Conservation (phyloP, 2,888 invertebrate species). For the Cosmorhoe ocellata region DNA sequence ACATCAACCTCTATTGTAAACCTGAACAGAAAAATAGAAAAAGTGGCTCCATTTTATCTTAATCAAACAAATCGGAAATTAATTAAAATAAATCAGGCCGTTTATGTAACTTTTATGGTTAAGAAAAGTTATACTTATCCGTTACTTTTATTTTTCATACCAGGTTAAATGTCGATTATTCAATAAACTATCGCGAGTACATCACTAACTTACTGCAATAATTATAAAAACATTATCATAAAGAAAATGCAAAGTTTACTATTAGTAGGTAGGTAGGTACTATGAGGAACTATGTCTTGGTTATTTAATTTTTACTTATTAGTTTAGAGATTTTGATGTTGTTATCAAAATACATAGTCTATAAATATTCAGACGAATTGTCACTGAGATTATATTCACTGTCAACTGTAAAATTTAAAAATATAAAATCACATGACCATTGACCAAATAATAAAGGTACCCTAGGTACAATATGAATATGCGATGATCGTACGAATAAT, state of each 20-base stretch:
- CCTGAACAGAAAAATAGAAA: conserved; percentile 53
- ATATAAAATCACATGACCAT: conserved; percentile 41
- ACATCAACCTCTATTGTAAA: conserved; percentile 65
- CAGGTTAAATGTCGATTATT: conserved; percentile 40
- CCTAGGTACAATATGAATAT: conserved; percentile 48
- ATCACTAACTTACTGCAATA: conserved; percentile 76
- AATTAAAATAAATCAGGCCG: conserved; percentile 14
- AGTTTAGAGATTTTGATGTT: conserved; percentile 70
- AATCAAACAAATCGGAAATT: conserved; percentile 24
- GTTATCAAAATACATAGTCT: conserved; percentile 77
- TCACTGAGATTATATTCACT: conserved; percentile 62
- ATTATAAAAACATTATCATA: conserved; percentile 59
- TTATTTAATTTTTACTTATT: conserved; percentile 62
- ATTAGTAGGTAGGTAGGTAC: conserved; percentile 82
- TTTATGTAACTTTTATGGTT: neutral
- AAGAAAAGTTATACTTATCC: conserved; percentile 1
- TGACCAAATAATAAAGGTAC: conserved; percentile 50
- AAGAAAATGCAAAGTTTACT: conserved; percentile 80
- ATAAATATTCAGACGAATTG: conserved; percentile 58
- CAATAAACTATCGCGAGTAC: conserved; percentile 63
- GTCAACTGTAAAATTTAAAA: conserved; percentile 37
- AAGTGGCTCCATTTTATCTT: conserved; percentile 16
- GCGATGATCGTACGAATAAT: conserved; percentile 47
- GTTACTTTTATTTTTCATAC: conserved; percentile 42
- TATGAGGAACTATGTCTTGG: conserved; percentile 81